Evolutionary conservation across 2,113 vertebrate species (phyloP), one percentile per base, ranked within the genome.

Genomic region (Callopanchax toddi): DNA sequence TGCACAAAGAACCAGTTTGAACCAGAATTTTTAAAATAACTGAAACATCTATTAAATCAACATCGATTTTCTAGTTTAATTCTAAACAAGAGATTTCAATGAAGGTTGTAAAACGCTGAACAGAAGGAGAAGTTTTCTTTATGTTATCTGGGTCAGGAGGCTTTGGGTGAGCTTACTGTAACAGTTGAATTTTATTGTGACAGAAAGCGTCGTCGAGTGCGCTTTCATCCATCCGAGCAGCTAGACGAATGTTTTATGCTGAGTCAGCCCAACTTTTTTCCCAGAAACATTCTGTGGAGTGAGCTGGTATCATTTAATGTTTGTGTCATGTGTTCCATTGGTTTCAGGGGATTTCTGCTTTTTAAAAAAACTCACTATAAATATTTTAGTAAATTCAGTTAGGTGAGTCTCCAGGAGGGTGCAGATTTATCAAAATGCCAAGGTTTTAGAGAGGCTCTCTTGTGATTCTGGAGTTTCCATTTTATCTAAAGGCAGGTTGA

Each of bases 1-100:
- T 75, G 44, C 66, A 55, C 15, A 18, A 46, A 50, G 72, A 81
- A 84, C 67, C 76, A 50, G 71, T 72, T 67, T 10, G 10, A 78
- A 77, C 64, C 32, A 61, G 56, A 68, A 64, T 50, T 25, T 32
- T 46, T 32, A 46, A 61, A 7, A n/a, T 6, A 42, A 42, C n/a
- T 44, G 42, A 8, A 44, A 20, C n/a, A 60, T 11, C n/a, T 3
- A 20, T 6, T 2, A 44, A 44, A 20, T 44, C 20, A 11, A 10
- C 22, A 32, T 8, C 9, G 3, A 18, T 48, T 48, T 56, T 10
- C 3, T 32, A n/a, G n/a, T 13, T n/a, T 40, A 51, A 26, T 21
- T 26, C 39, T 53, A 4, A 16, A 21, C 26, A 11, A 16, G 23
- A 17, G 3, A 25, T 53, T 49, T 3, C 51, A 26, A 16, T 15